These are phyloP conservation scores for Raja brachyura DNA, from an alignment of 2,113 vertebrate species.

Conservation along the genomic window DNA sequence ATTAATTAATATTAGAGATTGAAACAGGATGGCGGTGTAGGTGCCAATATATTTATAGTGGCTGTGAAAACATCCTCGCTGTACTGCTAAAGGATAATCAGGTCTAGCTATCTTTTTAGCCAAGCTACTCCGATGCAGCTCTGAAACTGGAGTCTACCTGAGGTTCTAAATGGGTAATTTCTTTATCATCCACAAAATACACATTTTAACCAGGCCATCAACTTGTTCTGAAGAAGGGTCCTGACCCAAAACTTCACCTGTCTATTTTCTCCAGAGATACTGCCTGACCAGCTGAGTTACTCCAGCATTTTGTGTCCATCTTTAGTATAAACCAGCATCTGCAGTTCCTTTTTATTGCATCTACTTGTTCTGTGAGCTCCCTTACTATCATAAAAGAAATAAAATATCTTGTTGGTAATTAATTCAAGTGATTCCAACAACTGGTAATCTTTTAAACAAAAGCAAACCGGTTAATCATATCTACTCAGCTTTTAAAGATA, in stretches of 20 bases:
- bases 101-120: neutral
- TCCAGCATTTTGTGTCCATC: too few species aligned
- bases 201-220: neutral
- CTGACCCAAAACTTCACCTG: too few species aligned
- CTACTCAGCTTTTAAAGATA: neutral
- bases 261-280: too few species aligned
- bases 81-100: neutral
- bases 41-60: neutral
- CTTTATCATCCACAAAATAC: neutral
- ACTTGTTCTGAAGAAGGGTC: neutral
- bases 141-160: neutral
- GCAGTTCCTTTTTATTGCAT: too few species aligned
- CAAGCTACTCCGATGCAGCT: neutral
- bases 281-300: too few species aligned
- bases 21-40: neutral
- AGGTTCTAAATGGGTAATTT: neutral
- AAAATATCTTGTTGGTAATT: neutral
- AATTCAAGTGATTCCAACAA: neutral
- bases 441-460: neutral
- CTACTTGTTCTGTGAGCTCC: neutral
- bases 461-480: neutral
- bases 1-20: neutral
- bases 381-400: neutral
- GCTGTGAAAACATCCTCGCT: neutral
- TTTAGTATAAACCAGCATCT: too few species aligned